Base-by-base conservation (phyloP, 1,140 invertebrate genomes). In the Trachymyrmex cornetzi region DNA sequence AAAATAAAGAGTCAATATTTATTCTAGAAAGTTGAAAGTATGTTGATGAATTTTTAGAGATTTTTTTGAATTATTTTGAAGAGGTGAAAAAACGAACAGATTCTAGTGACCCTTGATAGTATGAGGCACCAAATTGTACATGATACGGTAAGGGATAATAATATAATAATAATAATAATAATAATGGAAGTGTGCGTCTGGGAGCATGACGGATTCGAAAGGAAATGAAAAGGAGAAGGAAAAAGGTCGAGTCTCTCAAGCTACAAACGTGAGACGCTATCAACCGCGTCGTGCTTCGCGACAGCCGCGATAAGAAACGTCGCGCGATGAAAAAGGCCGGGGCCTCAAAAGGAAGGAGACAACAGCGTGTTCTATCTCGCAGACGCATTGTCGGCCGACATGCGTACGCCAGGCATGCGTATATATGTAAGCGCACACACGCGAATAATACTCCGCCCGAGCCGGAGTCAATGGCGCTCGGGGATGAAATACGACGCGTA, bases 401-500 rank as follows among this genome's bases (percentile, higher is more conserved):
- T 67, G 77, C 77, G 44, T 74, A 74, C 53, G n/a, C 12, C 30
- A 59, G n/a, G 55, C 72, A 75, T n/a, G n/a, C 55, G 30, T 24
- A 27, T n/a, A 19, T n/a, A n/a, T n/a, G 27, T n/a, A 34, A 11
- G 4, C 19, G 16, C 38, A 11, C 48, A 30, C 19, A 34, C 38
- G 12, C 80, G 85, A 34, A 55, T 55, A 80, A 63, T 74, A 74
- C n/a, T n/a, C n/a, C 77, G 34, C 24, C 63, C 48, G 27, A 80
- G n/a, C 84, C 61, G 85, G 89, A 93, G 94, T 94, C 94, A 94
- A 94, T 94, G 93, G 88, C 91, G 91, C 86, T 87, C 84, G 24
- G 57, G 66, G 88, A 92, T 94, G 93, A 94, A 94, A 92, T 94
- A 94, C 86, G 91, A 91, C 89, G 85, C 90, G 91, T 90, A 92